These are phyloP conservation scores for Poeciliopsis gracilis DNA, from an alignment of 2,797 vertebrate genomes.

Conservation along the genomic window DNA sequence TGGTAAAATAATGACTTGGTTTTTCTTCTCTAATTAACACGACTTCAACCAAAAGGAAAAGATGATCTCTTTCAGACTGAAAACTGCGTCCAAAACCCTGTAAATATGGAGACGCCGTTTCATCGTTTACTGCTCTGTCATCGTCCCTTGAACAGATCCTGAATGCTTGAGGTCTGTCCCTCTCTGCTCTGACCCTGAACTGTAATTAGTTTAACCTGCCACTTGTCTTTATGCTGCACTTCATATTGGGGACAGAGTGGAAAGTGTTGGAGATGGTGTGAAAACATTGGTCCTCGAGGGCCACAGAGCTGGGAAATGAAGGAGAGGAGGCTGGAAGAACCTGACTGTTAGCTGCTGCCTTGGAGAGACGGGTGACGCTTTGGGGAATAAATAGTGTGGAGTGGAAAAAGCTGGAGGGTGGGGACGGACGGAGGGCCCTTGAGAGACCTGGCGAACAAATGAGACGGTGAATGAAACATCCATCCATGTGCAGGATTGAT, in stretches of 20 bases:
- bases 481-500: slow-evolving; percentile 24
- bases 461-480: slow-evolving; percentile 13
- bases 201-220: slow-evolving; percentile 71
- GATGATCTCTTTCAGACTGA: neutral
- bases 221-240: slow-evolving; percentile 54
- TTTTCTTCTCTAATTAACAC: neutral
- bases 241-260: slow-evolving; percentile 36
- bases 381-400: slow-evolving; percentile 1
- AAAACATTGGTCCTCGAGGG: slow-evolving; percentile 11
- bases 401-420: slow-evolving; percentile 1
- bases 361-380: slow-evolving; percentile 40
- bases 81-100: slow-evolving; percentile 3
- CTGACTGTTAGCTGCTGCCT: slow-evolving; percentile 57
- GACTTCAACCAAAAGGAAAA: neutral
- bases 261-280: slow-evolving; percentile 26
- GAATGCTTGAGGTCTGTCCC: slow-evolving; percentile 67
- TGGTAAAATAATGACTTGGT: neutral
- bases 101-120: slow-evolving; percentile 16
- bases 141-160: slow-evolving; percentile 56
- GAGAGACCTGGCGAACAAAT: slow-evolving; percentile 11
- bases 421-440: neutral
- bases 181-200: slow-evolving; percentile 50
- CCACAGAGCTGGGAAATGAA: neutral
- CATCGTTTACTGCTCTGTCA: slow-evolving; percentile 31
- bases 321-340: slow-evolving; percentile 12